phyloP scores from a whole-genome alignment of 2,888 invertebrate species.

The Ochlodes sylvanus region DNA sequence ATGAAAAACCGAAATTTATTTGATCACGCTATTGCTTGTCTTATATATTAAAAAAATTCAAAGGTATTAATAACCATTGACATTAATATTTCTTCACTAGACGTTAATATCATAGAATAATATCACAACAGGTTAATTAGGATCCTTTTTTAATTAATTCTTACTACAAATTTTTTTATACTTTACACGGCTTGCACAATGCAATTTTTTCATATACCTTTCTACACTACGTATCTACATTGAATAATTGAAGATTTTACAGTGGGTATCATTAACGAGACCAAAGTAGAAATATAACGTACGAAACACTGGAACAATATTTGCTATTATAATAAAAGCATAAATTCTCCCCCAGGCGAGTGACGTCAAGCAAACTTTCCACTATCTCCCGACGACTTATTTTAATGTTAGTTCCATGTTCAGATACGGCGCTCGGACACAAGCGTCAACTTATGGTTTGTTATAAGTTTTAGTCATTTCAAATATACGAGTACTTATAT shows the following conservation, averaged over 20 bases:
- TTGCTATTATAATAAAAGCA: slow-evolving; percentile 41
- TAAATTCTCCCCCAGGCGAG: slow-evolving; percentile 44
- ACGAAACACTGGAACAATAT: slow-evolving; percentile 35
- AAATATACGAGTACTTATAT: neutral
- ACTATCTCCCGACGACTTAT: slow-evolving; percentile 53
- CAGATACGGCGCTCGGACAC: slow-evolving; percentile 46
- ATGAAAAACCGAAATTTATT: neutral
- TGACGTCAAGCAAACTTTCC: slow-evolving; percentile 52
- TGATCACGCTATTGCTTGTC: no score
- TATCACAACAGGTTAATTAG: no score
- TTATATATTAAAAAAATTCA: no score
- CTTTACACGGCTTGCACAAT: no score
- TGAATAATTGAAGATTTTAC: neutral
- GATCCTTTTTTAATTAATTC: no score
- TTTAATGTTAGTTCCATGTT: slow-evolving; percentile 55
- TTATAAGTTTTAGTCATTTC: slow-evolving; percentile 48
- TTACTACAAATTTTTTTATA: no score
- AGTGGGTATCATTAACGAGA: neutral
- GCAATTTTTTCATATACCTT: no score
- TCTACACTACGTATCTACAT: no score
- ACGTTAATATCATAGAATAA: no score
- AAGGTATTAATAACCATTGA: no score
- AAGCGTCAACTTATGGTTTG: slow-evolving; percentile 50
- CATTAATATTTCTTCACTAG: no score
- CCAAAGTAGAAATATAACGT: slow-evolving; percentile 33